Conservation (phyloP, 1,140 invertebrate species). For the Aphidius gifuensis region DNA sequence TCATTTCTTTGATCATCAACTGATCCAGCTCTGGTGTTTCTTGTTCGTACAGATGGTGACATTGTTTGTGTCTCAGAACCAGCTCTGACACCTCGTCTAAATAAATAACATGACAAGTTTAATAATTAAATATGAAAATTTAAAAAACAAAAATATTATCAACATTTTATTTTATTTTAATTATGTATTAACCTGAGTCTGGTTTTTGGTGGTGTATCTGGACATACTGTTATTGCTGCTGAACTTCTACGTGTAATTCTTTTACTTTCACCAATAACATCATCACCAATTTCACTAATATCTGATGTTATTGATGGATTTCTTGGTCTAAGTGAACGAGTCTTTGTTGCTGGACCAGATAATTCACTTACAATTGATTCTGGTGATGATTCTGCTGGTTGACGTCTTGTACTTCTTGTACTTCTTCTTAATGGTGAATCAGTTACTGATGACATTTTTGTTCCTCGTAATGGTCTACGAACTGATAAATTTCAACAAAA, state of each 20-base stretch:
- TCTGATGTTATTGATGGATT: constrained; percentile 35
- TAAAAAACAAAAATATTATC: not conserved
- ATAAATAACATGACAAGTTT: constrained; percentile 14
- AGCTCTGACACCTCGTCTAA: constrained; percentile 33
- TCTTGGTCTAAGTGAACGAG: constrained; percentile 27
- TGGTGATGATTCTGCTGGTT: constrained; percentile 29
- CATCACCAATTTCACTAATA: constrained; percentile 21
- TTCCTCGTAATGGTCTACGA: constrained; percentile 20
- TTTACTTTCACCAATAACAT: constrained; percentile 19
- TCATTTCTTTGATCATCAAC: constrained; percentile 34
- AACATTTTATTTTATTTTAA: too few species aligned
- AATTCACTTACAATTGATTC: constrained; percentile 29
- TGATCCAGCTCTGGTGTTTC: constrained; percentile 40
- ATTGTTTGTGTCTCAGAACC: constrained; percentile 38
- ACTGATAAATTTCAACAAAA: too few species aligned
- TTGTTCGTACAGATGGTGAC: constrained; percentile 26
- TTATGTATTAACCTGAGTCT: constrained; percentile 29
- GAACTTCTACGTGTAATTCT: constrained; percentile 25
- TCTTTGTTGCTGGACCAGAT: not conserved
- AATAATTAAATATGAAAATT: not conserved
- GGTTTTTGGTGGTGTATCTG: constrained; percentile 23
- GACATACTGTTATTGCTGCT: not conserved
- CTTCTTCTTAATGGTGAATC: constrained; percentile 39
- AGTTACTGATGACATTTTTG: constrained; percentile 2
- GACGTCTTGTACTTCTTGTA: constrained; percentile 24